Percentiles rank a stretch among this genome's conserved stretches.
Conservation (phyloP, 2,113 vertebrate genomes). For the Apaloderma vittatum region DNA sequence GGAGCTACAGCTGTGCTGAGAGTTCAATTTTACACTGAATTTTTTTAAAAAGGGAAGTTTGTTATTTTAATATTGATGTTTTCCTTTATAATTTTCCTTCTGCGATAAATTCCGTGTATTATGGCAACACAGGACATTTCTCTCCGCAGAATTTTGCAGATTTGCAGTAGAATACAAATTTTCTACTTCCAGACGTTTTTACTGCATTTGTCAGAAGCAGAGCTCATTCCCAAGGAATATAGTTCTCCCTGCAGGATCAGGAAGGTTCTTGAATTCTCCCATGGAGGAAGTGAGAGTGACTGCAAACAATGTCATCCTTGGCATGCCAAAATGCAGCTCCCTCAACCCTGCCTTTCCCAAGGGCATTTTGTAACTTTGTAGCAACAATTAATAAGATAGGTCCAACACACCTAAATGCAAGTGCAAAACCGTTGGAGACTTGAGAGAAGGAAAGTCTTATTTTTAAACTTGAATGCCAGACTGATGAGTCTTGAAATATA, state of each 20-base stretch:
- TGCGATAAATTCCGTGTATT: background rate
- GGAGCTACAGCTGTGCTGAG: constrained; percentile 6
- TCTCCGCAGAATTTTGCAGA: background rate
- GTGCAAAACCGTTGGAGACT: background rate
- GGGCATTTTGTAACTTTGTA: background rate
- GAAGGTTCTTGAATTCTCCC: background rate
- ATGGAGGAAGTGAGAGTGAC: background rate
- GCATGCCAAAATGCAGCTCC: background rate
- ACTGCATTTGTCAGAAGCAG: background rate
- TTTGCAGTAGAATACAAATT: background rate
- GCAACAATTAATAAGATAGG: background rate
- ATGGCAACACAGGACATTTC: background rate
- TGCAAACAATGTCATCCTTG: background rate
- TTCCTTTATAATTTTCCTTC: constrained; percentile 8
- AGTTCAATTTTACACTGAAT: background rate
- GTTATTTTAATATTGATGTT: background rate
- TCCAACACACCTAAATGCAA: background rate
- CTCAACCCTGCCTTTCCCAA: background rate
- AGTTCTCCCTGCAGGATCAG: background rate
- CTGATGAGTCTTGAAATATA: background rate
- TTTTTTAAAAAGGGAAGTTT: background rate
- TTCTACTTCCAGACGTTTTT: background rate
- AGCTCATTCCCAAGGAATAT: background rate
- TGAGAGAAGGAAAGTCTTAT: background rate
- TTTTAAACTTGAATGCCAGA: background rate